These are phyloP conservation scores for Quadroppia sp. DNA, from an alignment of 2,888 invertebrate species.

Conservation along the genomic window DNA sequence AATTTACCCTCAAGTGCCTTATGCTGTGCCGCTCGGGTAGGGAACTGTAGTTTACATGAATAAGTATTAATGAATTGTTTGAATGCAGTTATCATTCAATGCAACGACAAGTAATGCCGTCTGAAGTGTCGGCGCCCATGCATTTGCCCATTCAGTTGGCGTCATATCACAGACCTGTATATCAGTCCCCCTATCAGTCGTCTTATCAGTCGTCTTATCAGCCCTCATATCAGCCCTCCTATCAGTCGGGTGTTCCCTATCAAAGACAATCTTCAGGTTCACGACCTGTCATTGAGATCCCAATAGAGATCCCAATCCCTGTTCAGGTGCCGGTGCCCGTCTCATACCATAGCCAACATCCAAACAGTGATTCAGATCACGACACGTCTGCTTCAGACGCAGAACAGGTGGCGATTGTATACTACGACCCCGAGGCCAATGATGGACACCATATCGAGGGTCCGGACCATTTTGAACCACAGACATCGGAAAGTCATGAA, in stretches of 20 bases:
- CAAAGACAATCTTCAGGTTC: slow-evolving; percentile 22
- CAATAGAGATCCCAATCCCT: slow-evolving; percentile 40
- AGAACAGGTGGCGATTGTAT: slow-evolving; percentile 38
- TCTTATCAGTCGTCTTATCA: slow-evolving; percentile 11
- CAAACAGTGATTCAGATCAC: slow-evolving; percentile 16
- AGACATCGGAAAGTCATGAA: slow-evolving; percentile 35
- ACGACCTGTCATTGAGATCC: slow-evolving; percentile 40
- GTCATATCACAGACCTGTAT: slow-evolving; percentile 22
- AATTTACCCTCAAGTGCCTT: slow-evolving; percentile 36
- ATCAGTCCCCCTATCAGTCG: slow-evolving; percentile 23
- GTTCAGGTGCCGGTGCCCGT: slow-evolving; percentile 36
- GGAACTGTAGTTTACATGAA: background rate
- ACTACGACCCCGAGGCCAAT: slow-evolving; percentile 38
- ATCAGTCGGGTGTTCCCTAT: background rate
- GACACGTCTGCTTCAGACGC: slow-evolving; percentile 39
- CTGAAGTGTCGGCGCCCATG: slow-evolving; percentile 11
- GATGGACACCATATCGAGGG: slow-evolving; percentile 19
- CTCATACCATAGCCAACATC: slow-evolving; percentile 14
- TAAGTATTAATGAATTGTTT: background rate
- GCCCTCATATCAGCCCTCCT: background rate
- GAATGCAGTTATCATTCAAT: slow-evolving; percentile 22
- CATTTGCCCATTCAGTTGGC: slow-evolving; percentile 35
- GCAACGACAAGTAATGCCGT: slow-evolving; percentile 17
- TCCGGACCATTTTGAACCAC: slow-evolving; percentile 35
- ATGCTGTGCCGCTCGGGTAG: slow-evolving; percentile 27